Conservation (phyloP, 1,140 invertebrate species). For the Diorhabda sublineata region DNA sequence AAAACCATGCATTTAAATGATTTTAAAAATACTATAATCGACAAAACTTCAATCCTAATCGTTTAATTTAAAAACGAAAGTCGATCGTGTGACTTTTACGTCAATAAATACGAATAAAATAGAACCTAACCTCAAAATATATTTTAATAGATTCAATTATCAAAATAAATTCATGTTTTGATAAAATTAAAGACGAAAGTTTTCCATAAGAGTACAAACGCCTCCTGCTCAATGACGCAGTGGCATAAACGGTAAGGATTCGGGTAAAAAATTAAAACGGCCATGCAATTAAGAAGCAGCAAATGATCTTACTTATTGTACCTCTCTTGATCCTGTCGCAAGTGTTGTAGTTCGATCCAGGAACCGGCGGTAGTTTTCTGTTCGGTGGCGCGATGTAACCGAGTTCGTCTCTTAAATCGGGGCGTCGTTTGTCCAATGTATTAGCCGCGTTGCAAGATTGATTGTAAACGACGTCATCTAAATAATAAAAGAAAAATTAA, state of each 20-base stretch:
- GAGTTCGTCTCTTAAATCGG: slow-evolving; percentile 79
- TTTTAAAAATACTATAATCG: no score
- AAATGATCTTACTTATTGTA: slow-evolving; percentile 74
- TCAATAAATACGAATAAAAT: no score
- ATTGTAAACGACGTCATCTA: slow-evolving; percentile 87
- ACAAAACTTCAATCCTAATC: no score
- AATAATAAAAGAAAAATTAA: not conserved
- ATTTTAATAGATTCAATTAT: no score
- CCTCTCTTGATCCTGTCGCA: slow-evolving; percentile 90
- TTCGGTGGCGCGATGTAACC: slow-evolving; percentile 91
- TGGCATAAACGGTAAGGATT: slow-evolving; percentile 6
- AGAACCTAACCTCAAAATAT: no score
- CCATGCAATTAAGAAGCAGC: slow-evolving; percentile 39
- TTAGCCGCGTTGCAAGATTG: slow-evolving; percentile 69
- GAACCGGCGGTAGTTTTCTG: slow-evolving; percentile 83
- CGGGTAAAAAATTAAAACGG: slow-evolving; percentile 21
- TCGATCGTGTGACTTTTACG: no score
- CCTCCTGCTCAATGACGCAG: not conserved
- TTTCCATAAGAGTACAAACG: not conserved
- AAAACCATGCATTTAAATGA: no score
- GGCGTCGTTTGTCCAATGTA: slow-evolving; percentile 78
- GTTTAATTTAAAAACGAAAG: no score
- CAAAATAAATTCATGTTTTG: no score
- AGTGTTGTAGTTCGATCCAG: slow-evolving; percentile 88
- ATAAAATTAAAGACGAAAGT: no score